phyloP scores from a whole-genome alignment of 2,888 invertebrate species.

The Galerucella calmariensis region DNA sequence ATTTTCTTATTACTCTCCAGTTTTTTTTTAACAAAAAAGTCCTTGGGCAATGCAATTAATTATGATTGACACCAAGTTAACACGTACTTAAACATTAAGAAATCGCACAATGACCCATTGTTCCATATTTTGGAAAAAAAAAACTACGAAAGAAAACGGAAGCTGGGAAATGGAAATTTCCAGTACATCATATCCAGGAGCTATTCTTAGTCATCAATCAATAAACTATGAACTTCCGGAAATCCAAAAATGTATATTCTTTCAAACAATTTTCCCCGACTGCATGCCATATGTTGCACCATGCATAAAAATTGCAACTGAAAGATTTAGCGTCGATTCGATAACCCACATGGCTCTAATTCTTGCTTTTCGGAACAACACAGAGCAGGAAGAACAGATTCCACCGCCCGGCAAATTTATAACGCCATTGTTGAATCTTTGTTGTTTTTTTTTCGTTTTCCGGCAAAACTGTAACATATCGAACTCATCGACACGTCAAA shows the following conservation, averaged over 20 bases:
- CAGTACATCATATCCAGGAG: neutral
- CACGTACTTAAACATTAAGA: too few relatives aligned
- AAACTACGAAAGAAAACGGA: too few relatives aligned
- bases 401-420: slow-evolving; percentile 20
- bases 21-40: too few relatives aligned
- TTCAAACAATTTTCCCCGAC: neutral
- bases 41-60: too few relatives aligned
- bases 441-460: slow-evolving; percentile 31
- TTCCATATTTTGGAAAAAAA: too few relatives aligned
- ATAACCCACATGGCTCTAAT: slow-evolving; percentile 25
- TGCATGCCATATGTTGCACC: neutral
- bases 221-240: neutral
- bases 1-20: too few relatives aligned
- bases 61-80: too few relatives aligned
- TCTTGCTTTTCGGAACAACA: slow-evolving; percentile 27
- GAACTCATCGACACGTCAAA: slow-evolving; percentile 48
- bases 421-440: slow-evolving; percentile 31
- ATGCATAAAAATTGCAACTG: slow-evolving; percentile 12
- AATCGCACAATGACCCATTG: too few relatives aligned
- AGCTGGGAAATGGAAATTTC: too few relatives aligned
- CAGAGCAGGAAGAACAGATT: slow-evolving; percentile 26
- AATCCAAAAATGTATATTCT: neutral
- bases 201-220: neutral
- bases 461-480: slow-evolving; percentile 36
- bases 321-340: slow-evolving; percentile 29